Evolutionary conservation across 2,113 vertebrate genomes (phyloP), one percentile per base, ranked within the genome.

Genomic region (Prunella himalayana): DNA sequence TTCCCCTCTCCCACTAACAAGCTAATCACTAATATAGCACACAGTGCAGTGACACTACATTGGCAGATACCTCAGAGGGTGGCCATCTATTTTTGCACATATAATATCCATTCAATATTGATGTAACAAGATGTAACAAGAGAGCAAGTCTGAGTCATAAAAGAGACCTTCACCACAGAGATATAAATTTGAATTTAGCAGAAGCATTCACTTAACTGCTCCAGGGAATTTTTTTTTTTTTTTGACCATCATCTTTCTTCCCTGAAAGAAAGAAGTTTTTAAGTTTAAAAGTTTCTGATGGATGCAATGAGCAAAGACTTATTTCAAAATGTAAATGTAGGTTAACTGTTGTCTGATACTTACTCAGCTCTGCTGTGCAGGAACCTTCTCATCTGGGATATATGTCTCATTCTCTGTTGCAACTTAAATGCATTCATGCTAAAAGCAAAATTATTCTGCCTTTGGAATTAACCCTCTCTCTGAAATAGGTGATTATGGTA

Each of bases 161-260:
- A 90, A 72, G 45, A 82, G 39, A 80, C 21, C n/a, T 91, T 91
- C 27, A 50, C 41, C 23, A 33, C 8, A 80, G 37, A 92, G 39
- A 63, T 47, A 86, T 16, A 77, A 37, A 51, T 77, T 54, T 80
- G 65, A 78, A 72, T 86, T 90, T 92, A 94, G 39, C 22, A 82
- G 39, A 90, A 78, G 9, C 8, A n/a, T 85, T 82, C 19, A 16
- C 13, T 71, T 63, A 22, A 49, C 9, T 85, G 25, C 45, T 65
- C n/a, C 15, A 25, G 37, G 45, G n/a, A 65, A 7, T 61, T 49
- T 70, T 27, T 73, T 23, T 24, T 18, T 24, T 20, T 69, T 73
- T 70, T 84, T 65, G 4, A n/a, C 25, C 11, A 33, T 37, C 0
- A 3, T 68, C 15, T 60, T 72, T 63, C 9, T 73, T 57, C 8